A percentile compares a stretch with the other conserved stretches of the same genome.
Evolutionary conservation across 2,888 invertebrate genomes (phyloP).

Genomic region (Chymomyza amoena): DNA sequence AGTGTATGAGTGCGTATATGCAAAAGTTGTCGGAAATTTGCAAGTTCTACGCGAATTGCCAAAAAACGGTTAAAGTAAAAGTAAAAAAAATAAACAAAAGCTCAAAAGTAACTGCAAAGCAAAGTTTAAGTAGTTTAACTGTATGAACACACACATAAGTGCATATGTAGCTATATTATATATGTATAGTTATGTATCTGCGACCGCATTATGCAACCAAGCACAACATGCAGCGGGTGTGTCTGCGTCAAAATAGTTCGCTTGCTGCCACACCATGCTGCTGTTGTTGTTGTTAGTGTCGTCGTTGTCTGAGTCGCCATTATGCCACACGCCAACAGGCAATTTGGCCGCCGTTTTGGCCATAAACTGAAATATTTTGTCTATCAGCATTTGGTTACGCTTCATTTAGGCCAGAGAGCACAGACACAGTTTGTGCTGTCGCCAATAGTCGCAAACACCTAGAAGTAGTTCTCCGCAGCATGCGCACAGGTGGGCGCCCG

Average conservation of each 20-base stretch:
- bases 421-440: slow-evolving; percentile 44
- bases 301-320: slow-evolving; percentile 44
- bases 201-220: slow-evolving; percentile 52
- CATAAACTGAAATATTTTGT: slow-evolving; percentile 65
- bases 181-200: background rate
- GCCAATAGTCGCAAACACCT: slow-evolving; percentile 9
- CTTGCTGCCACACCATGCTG: too few relatives aligned
- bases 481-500: slow-evolving; percentile 12
- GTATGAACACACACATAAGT: background rate
- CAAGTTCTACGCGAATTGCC: slow-evolving; percentile 45
- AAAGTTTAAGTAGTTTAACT: slow-evolving; percentile 14
- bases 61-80: slow-evolving; percentile 6
- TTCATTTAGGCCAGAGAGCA: slow-evolving; percentile 48
- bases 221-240: slow-evolving; percentile 14
- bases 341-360: slow-evolving; percentile 56
- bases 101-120: slow-evolving; percentile 51
- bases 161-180: too few relatives aligned
- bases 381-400: slow-evolving; percentile 70
- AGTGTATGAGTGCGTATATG: slow-evolving; percentile 22
- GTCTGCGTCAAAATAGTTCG: slow-evolving; percentile 25
- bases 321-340: slow-evolving; percentile 59
- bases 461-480: background rate
- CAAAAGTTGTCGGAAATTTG: slow-evolving; percentile 44
- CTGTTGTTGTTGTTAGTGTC: slow-evolving; percentile 1
- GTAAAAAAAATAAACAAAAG: background rate